These are phyloP conservation scores for Ophioderma brevispina DNA, from an alignment of 35 echinoderm and acorn worm species.

Conservation along the genomic window DNA sequence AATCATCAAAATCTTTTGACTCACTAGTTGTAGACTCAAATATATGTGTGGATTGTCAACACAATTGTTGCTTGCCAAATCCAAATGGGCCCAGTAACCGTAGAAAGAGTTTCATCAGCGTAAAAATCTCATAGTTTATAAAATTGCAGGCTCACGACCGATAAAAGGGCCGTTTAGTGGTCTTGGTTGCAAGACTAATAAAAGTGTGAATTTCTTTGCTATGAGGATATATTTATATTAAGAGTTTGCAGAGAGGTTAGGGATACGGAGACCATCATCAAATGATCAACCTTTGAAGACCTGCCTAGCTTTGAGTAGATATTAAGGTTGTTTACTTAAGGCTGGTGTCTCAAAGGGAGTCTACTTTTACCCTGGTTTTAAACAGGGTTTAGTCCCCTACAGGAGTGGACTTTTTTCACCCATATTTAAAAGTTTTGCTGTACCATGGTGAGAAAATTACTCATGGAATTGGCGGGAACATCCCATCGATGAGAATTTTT, in stretches of 20 bases:
- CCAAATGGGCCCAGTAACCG: background rate
- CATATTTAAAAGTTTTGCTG: no score
- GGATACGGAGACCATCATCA: background rate
- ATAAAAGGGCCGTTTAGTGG: slow-evolving; percentile 39
- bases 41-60: background rate
- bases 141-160: no score
- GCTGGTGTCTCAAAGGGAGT: no score
- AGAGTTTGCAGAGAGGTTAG: slow-evolving; percentile 64
- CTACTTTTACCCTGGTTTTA: no score
- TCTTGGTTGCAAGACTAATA: slow-evolving; percentile 77
- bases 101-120: background rate
- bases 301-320: slow-evolving; percentile 6
- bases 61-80: background rate
- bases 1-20: no score
- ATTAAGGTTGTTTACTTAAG: slow-evolving; percentile 7
- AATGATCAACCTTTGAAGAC: background rate
- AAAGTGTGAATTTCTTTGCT: slow-evolving; percentile 83
- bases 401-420: no score
- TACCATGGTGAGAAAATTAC: no score
- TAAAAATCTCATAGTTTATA: background rate
- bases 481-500: no score
- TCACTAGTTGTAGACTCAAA: background rate
- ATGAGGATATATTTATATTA: slow-evolving; percentile 72
- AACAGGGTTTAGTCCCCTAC: no score
- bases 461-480: no score